Evolutionary conservation across 2,888 invertebrate genomes (phyloP), one percentile per base, ranked within the genome.

Genomic region (Augochlorella aurata): DNA sequence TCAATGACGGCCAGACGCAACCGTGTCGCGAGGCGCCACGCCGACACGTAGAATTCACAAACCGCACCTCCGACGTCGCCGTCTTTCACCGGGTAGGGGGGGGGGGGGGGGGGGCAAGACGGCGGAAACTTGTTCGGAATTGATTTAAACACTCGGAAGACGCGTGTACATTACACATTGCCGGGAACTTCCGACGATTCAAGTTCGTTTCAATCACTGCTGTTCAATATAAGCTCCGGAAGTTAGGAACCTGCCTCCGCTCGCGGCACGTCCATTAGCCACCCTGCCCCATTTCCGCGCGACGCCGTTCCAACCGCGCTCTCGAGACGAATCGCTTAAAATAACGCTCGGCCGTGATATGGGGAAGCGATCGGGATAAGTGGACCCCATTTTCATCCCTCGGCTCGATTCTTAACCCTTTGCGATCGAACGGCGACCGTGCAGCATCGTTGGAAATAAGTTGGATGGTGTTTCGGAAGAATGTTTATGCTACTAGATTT

Each of bases 41-140:
- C 14, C 38, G 38, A n/a, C 71, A 71, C 49, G 81, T 49, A 74
- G 79, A 75, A 79, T 79, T 82, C 63, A 71, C 65, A 61, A 73
- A 47, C 24, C 72, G 16, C 38, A 21, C 47, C 49, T 49, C 18
- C 63, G 63, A 73, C n/a, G 50, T 63, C 63, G 21, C 38, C 61
- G 54, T 77, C 66, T 38, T 45, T 21, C 73, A 44, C 9, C 9
- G 29, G 8, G 24, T 1, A 12, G 12, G 5, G 5, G 5, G 12
- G 5, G 54, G 14, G 54, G 21, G 21, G 14, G 69, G 2, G 29
- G 12, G 21, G 14, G 69, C 24, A 10, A 47, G 21, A 58, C 50
- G 44, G 44, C 49, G 12, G 44, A 21, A 58, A 49, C 29, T 50
- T n/a, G 67, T 16, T 10, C 16, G 77, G 50, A 58, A 67, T 72